Conservation (phyloP, 2,888 invertebrate species). For the Pherbina coryleti region DNA sequence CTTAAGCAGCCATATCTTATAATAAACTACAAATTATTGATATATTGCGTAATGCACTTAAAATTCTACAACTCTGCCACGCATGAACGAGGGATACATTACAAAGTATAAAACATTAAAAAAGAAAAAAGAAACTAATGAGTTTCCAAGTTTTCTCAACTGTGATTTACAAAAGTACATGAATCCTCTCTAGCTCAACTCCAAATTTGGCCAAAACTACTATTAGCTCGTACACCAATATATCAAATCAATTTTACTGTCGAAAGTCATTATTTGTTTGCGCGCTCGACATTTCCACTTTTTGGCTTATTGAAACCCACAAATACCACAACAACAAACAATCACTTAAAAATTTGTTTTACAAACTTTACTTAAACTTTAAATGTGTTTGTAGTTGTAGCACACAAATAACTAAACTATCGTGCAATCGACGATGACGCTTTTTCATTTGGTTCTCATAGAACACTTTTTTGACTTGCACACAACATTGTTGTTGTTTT, state of each 20-base stretch:
- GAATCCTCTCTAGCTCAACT: not conserved
- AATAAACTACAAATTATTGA: conserved; percentile 50
- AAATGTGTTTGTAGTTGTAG: conserved; percentile 32
- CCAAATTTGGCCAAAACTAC: not conserved
- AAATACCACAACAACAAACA: conserved; percentile 28
- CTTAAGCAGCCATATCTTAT: not conserved
- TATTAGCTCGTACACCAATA: conserved; percentile 41
- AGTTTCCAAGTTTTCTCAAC: conserved; percentile 51
- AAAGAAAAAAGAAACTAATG: conserved; percentile 35
- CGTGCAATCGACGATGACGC: conserved; percentile 43
- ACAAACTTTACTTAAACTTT: conserved; percentile 43
- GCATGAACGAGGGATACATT: conserved; percentile 24
- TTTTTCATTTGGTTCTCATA: conserved; percentile 35
- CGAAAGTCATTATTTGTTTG: conserved; percentile 41
- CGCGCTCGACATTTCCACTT: conserved; percentile 29
- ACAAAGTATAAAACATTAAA: conserved; percentile 28
- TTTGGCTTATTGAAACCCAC: conserved; percentile 32
- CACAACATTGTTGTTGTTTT: conserved; percentile 47
- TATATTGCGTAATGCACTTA: conserved; percentile 65
- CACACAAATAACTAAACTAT: conserved; percentile 19
- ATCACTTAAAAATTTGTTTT: conserved; percentile 37
- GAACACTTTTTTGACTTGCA: conserved; percentile 36
- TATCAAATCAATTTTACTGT: conserved; percentile 58
- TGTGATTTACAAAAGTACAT: conserved; percentile 60
- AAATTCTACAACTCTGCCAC: conserved; percentile 43